phyloP scores from a whole-genome alignment of 2,797 vertebrate species.

The Eospalax fontanierii region DNA sequence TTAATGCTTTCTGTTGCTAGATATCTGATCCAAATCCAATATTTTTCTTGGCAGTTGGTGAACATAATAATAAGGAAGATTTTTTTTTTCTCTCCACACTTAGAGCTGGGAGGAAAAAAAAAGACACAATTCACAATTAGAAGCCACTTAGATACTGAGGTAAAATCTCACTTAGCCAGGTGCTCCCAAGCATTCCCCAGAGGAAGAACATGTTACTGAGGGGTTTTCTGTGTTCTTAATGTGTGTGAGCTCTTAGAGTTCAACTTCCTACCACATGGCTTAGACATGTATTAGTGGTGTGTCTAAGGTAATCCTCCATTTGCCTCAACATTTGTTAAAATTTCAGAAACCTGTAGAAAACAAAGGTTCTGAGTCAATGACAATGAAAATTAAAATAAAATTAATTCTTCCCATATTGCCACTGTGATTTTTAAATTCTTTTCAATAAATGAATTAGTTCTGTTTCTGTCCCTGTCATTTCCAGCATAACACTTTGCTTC shows the following conservation, averaged over 20 bases:
- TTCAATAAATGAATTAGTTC: neutral
- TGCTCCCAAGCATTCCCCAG: neutral
- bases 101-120: neutral
- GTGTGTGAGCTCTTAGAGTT: neutral
- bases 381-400: neutral
- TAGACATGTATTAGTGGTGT: neutral
- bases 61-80: conserved; percentile 80
- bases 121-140: conserved; percentile 68
- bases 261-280: neutral
- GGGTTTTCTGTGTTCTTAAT: neutral
- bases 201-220: neutral
- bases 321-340: conserved; percentile 17
- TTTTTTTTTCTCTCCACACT: conserved; percentile 53
- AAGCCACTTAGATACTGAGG: conserved; percentile 55
- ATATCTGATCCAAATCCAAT: conserved; percentile 81
- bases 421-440: neutral
- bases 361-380: neutral
- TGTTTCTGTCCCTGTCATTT: neutral
- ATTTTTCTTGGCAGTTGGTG: conserved; percentile 79
- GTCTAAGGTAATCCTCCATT: neutral
- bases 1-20: conserved; percentile 80
- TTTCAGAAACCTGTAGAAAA: neutral
- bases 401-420: neutral
- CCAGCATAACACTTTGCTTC: neutral
- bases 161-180: conserved; percentile 37